Evolutionary conservation across 2,113 vertebrate species (phyloP).

Genomic region (Forbesichthys papilliferus): DNA sequence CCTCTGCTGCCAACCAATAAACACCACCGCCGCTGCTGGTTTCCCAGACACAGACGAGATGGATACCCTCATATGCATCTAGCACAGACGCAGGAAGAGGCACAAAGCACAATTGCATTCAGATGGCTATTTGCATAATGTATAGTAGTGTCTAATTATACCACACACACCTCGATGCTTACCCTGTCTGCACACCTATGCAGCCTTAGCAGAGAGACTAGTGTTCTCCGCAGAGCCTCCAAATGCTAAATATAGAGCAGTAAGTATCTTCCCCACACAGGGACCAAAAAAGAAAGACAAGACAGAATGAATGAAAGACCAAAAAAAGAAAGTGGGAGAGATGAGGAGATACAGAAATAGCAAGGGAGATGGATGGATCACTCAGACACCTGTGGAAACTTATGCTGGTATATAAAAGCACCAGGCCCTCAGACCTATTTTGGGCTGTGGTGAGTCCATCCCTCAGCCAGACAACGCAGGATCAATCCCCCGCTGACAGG

Average conservation of each 20-base stretch:
- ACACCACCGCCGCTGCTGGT: constrained; percentile 9
- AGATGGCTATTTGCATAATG: neutral
- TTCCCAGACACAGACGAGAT: constrained; percentile 6
- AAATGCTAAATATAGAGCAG: neutral
- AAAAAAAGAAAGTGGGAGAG: neutral
- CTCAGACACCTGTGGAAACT: too few species aligned
- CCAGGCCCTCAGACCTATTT: too few species aligned
- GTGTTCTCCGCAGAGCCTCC: neutral
- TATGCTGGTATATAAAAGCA: too few species aligned
- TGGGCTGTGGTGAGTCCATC: too few species aligned
- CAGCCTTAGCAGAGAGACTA: too few species aligned
- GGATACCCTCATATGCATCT: neutral
- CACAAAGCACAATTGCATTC: neutral
- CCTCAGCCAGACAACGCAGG: too few species aligned
- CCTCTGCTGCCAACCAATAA: neutral
- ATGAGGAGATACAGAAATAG: neutral
- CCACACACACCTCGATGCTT: too few species aligned
- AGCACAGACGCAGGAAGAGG: neutral
- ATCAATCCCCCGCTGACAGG: too few species aligned
- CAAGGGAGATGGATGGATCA: constrained; percentile 1
- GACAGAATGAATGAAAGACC: neutral
- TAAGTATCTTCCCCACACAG: neutral
- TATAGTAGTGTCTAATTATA: neutral
- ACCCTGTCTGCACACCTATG: neutral
- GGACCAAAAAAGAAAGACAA: neutral